phyloP scores from a whole-genome alignment of 2,888 invertebrate species.

The Andrena marginata region DNA sequence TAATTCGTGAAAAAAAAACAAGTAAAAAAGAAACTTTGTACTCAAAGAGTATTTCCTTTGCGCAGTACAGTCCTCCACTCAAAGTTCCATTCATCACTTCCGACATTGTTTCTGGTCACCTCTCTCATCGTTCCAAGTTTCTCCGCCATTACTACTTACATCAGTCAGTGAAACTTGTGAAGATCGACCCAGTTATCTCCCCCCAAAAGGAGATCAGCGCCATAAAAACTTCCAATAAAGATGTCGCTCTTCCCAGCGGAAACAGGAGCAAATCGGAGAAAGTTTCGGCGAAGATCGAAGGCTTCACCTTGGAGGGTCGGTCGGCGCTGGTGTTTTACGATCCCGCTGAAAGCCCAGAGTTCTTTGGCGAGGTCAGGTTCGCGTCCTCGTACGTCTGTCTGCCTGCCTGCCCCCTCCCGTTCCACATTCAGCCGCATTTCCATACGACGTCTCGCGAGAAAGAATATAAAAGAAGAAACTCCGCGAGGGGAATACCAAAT shows the following conservation, averaged over 20 bases:
- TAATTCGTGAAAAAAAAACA: too few relatives aligned
- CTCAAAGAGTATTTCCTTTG: too few relatives aligned
- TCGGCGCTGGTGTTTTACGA: conserved; percentile 43
- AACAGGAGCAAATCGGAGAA: conserved; percentile 46
- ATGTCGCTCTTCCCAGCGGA: background rate
- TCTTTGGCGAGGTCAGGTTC: conserved; percentile 70
- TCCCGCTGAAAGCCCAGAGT: conserved; percentile 32
- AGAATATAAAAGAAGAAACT: background rate
- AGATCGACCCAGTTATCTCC: background rate
- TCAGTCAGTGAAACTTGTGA: background rate
- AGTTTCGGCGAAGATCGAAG: conserved; percentile 35
- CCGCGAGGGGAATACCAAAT: conserved; percentile 43
- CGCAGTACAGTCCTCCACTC: too few relatives aligned
- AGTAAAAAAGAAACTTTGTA: too few relatives aligned
- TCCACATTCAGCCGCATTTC: conserved; percentile 34
- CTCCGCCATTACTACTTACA: too few relatives aligned
- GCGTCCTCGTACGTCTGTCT: conserved; percentile 52
- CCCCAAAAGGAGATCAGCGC: background rate
- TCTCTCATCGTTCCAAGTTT: too few relatives aligned
- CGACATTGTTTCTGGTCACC: too few relatives aligned
- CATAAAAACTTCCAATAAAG: background rate
- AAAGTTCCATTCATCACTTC: too few relatives aligned
- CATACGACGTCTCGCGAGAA: conserved; percentile 39
- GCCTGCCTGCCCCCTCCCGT: conserved; percentile 33
- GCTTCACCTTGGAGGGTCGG: conserved; percentile 43